These are phyloP conservation scores for Heliopora coerulea DNA, from an alignment of 92 coral and sea anemone genomes.

Conservation along the genomic window DNA sequence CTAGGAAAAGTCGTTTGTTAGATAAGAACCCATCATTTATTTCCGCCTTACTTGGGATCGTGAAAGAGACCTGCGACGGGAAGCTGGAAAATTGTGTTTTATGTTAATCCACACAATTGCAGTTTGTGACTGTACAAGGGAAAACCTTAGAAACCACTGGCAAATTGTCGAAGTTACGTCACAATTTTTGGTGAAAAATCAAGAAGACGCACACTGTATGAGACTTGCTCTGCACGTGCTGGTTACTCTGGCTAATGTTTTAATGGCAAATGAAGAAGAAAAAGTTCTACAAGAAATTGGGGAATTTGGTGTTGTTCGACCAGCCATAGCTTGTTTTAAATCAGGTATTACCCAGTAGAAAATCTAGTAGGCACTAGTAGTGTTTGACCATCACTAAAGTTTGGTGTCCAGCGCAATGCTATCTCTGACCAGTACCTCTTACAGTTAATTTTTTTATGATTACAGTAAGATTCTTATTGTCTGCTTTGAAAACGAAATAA, in stretches of 20 bases:
- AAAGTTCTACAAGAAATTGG: conserved; percentile 79
- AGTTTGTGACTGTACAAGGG: conserved; percentile 70
- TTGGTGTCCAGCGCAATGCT: too few relatives aligned
- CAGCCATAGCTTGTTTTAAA: conserved; percentile 78
- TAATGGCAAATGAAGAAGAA: conserved; percentile 73
- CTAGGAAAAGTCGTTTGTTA: conserved; percentile 39
- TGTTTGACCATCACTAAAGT: too few relatives aligned
- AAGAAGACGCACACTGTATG: conserved; percentile 76
- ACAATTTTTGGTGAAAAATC: conserved; percentile 67
- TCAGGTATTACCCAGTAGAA: conserved; percentile 85
- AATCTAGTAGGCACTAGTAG: too few relatives aligned
- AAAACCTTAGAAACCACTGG: conserved; percentile 50
- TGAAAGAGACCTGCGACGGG: conserved; percentile 70
- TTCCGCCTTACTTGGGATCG: conserved; percentile 57
- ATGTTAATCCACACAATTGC: conserved; percentile 73
- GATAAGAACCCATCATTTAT: conserved; percentile 62
- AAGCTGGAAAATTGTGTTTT: conserved; percentile 84
- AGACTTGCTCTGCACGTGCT: conserved; percentile 83
- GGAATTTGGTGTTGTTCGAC: conserved; percentile 63
- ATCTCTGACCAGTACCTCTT: too few relatives aligned
- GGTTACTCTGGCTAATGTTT: conserved; percentile 81
- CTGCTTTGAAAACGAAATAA: too few relatives aligned
- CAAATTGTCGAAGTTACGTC: conserved; percentile 65
- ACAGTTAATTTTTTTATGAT: too few relatives aligned
- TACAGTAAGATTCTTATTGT: too few relatives aligned